These are phyloP conservation scores for Acipenser transmontanus DNA, from an alignment of 2,797 vertebrate genomes.

Conservation along the genomic window DNA sequence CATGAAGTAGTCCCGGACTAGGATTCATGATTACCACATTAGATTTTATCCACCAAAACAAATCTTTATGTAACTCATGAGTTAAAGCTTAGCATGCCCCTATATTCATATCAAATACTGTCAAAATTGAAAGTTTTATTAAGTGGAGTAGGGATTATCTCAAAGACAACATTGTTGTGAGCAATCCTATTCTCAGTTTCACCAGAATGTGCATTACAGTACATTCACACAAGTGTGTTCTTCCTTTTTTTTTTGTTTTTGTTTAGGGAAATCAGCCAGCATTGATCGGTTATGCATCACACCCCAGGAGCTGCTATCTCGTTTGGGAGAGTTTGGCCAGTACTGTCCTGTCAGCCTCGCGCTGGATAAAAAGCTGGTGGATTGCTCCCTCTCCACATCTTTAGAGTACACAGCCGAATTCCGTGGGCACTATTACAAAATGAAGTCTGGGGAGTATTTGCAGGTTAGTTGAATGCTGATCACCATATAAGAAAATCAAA, in stretches of 20 bases:
- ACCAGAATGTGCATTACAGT: too few species aligned
- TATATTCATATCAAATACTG: too few species aligned
- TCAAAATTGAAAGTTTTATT: too few species aligned
- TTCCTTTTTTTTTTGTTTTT: conserved; percentile 4
- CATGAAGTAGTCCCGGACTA: too few species aligned
- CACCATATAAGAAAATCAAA: too few species aligned
- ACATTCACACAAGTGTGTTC: background rate
- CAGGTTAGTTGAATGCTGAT: conserved; percentile 54
- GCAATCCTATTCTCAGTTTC: too few species aligned
- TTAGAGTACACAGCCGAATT: conserved; percentile 75
- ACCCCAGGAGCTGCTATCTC: conserved; percentile 64
- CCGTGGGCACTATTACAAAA: conserved; percentile 77
- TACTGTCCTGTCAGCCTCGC: conserved; percentile 87
- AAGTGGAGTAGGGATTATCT: too few species aligned
- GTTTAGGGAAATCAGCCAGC: conserved; percentile 74
- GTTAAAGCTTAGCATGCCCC: too few species aligned
- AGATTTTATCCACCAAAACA: too few species aligned
- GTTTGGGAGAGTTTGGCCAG: conserved; percentile 76
- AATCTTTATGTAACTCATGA: too few species aligned
- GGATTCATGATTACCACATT: too few species aligned
- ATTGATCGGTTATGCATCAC: conserved; percentile 79
- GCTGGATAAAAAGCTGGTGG: conserved; percentile 67
- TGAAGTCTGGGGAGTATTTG: conserved; percentile 71
- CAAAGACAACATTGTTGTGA: too few species aligned
- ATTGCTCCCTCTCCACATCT: conserved; percentile 61